Conservation (phyloP, 2,888 invertebrate genomes). For the Amphiduros pacificus region DNA sequence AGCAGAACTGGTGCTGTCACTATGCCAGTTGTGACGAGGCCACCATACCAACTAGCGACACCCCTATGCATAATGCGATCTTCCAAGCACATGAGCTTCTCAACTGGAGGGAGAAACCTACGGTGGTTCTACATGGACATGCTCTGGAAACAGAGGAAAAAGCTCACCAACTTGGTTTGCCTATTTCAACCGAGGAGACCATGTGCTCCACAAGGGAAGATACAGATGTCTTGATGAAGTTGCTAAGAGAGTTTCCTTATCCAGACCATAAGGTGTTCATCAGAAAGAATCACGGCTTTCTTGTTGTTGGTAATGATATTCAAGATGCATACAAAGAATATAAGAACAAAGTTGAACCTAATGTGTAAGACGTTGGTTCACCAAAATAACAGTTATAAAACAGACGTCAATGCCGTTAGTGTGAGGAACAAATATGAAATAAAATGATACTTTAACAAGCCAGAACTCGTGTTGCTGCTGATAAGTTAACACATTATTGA, state of each 20-base stretch:
- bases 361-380: conserved; percentile 14
- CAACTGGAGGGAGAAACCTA: conserved; percentile 14
- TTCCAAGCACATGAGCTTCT: background rate
- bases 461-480: no score
- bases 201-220: conserved; percentile 28
- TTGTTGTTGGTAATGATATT: conserved; percentile 39
- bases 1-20: conserved; percentile 16
- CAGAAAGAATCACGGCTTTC: conserved; percentile 28
- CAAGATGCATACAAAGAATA: conserved; percentile 14
- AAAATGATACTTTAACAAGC: no score
- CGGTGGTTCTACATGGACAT: conserved; percentile 27
- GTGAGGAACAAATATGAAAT: no score
- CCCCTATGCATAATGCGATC: conserved; percentile 25
- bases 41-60: conserved; percentile 29
- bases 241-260: conserved; percentile 20
- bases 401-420: no score
- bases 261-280: conserved; percentile 25
- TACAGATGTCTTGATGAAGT: conserved; percentile 21
- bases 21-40: conserved; percentile 11
- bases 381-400: no score
- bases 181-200: conserved; percentile 26
- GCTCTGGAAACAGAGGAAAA: conserved; percentile 24
- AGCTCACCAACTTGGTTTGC: conserved; percentile 18
- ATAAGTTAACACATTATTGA: no score
- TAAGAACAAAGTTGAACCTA: conserved; percentile 10